Base-by-base conservation (phyloP, 2,797 vertebrate species). In the Urosaurus nigricauda region DNA sequence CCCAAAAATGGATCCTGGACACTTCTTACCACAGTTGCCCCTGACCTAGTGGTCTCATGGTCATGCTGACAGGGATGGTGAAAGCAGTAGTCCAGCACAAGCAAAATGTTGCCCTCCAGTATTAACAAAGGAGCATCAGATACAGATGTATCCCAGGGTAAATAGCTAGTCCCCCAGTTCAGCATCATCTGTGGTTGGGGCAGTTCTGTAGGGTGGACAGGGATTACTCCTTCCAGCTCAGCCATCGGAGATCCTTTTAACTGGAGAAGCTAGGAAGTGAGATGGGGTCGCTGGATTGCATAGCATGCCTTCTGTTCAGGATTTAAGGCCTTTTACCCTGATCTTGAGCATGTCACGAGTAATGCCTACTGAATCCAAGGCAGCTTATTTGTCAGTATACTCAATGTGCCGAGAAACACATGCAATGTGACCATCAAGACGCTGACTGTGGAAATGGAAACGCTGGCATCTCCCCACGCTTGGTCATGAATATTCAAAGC, bases 401-500 rank as follows among this genome's bases (percentile, higher is more conserved):
- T 47, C 4, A 3, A 14, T 83, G 6, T 63, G 13, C 37, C 21
- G 56, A 80, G n/a, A 60, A 80, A 1, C 65, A 68, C 2, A 6
- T 3, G 65, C 37, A 81, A 81, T 4, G 32, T 35, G 51, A 60
- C 35, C 35, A 13, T 26, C 51, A 70, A 58, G 77, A 21, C 14
- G 17, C n/a, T 43, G 12, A 70, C 47, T 83, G 2, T 71, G 43
- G 65, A 73, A 82, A 92, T 80, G 35, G n/a, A 29, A 21, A 4
- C 35, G 0, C 2, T 89, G 88, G 88, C 88, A 83, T 87, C 51
- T 43, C 84, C 58, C 43, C 87, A 37, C 43, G 26, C 40, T 63
- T 81, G 79, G 65, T 84, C n/a, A 85, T 53, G 86, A 91, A 35
- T 73, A 78, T 81, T 74, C 88, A 56, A 92, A 43, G 47, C 37